phyloP scores from a whole-genome alignment of 1,140 invertebrate species.

The Wasmannia auropunctata region DNA sequence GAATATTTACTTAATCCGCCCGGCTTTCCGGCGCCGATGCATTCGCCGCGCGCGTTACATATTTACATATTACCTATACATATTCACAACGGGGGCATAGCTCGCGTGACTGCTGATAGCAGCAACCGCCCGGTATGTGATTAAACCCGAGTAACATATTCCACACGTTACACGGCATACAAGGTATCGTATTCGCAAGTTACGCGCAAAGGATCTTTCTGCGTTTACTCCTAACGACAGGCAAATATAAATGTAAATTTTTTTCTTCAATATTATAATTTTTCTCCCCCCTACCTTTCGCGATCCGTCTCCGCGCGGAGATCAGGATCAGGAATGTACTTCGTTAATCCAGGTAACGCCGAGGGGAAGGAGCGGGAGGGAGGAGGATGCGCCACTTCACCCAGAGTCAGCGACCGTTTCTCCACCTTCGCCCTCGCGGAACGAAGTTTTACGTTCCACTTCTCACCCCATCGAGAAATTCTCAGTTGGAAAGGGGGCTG shows the following conservation, averaged over 20 bases:
- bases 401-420: not conserved
- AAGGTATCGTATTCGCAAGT: not conserved
- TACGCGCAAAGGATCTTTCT: conserved; percentile 1
- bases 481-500: conserved; percentile 31
- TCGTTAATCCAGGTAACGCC: not conserved
- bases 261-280: not conserved
- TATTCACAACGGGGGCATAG: conserved; percentile 38
- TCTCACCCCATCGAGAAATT: conserved; percentile 53
- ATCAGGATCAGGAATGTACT: not conserved
- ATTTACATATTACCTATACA: conserved; percentile 53
- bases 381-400: not conserved
- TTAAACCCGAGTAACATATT: conserved; percentile 31
- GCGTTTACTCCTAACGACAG: not conserved
- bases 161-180: not conserved
- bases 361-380: not conserved
- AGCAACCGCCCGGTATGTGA: conserved; percentile 26
- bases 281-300: not conserved
- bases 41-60: not conserved
- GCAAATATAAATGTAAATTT: not conserved
- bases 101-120: conserved; percentile 48
- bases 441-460: conserved; percentile 44
- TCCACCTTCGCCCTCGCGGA: not conserved
- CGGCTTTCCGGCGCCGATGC: not conserved
- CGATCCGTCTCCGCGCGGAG: not conserved
- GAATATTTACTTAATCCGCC: conserved; percentile 52